Evolutionary conservation across 2,888 invertebrate genomes (phyloP).

Genomic region (Julus scanicus): DNA sequence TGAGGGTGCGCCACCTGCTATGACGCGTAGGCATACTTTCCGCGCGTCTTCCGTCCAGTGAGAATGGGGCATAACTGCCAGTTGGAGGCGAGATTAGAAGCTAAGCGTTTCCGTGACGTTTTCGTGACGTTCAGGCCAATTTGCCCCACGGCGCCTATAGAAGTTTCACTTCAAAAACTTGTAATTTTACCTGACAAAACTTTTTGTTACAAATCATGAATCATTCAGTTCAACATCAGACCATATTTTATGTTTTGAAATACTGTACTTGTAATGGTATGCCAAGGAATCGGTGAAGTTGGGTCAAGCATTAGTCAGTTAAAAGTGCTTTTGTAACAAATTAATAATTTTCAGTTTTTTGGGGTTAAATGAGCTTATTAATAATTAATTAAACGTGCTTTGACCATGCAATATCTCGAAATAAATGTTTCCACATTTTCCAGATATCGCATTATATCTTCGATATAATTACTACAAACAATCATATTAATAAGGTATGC

Average conservation of each 20-base stretch:
- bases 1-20: too few species aligned
- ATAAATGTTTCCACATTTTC: neutral
- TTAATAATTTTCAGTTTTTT: neutral
- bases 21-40: too few species aligned
- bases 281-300: neutral
- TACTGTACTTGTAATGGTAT: neutral
- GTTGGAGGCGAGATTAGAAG: too few species aligned
- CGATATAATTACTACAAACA: neutral
- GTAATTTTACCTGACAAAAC: neutral
- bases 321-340: neutral
- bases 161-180: too few species aligned
- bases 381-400: neutral
- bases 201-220: neutral
- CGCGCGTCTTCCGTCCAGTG: too few species aligned
- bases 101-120: too few species aligned
- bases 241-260: neutral
- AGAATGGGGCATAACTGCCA: too few species aligned
- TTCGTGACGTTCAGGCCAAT: too few species aligned
- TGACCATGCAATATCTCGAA: neutral
- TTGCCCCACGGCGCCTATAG: too few species aligned
- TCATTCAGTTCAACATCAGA: neutral
- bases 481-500: slow-evolving; percentile 25
- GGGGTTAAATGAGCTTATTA: neutral
- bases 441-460: neutral
- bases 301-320: neutral